phyloP scores from a whole-genome alignment of 2,888 invertebrate species.

The Andrena bicolor region DNA sequence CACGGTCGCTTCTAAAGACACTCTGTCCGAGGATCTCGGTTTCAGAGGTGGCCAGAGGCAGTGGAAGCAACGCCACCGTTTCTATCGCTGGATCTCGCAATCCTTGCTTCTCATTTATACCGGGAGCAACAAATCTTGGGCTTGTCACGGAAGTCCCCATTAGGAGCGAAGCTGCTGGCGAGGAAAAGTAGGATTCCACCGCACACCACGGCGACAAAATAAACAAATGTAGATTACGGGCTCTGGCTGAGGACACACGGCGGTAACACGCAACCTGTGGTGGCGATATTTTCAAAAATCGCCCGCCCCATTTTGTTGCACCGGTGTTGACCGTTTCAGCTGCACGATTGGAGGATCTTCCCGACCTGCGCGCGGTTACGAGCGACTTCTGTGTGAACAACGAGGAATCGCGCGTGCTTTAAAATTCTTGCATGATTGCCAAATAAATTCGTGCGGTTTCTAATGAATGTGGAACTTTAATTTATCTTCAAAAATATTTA shows the following conservation, averaged over 20 bases:
- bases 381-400: too few relatives aligned
- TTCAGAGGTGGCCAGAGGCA: slow-evolving; percentile 33
- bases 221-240: slow-evolving; percentile 28
- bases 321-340: not conserved
- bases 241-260: slow-evolving; percentile 17
- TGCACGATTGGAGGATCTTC: too few relatives aligned
- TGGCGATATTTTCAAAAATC: slow-evolving; percentile 9
- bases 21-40: slow-evolving; percentile 48
- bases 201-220: slow-evolving; percentile 20
- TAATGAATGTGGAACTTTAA: too few relatives aligned
- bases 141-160: slow-evolving; percentile 67
- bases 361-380: too few relatives aligned
- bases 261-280: slow-evolving; percentile 3
- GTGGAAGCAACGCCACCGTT: slow-evolving; percentile 50
- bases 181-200: slow-evolving; percentile 41
- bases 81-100: slow-evolving; percentile 65
- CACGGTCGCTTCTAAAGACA: slow-evolving; percentile 43
- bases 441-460: too few relatives aligned
- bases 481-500: too few relatives aligned
- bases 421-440: too few relatives aligned
- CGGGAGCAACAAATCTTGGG: slow-evolving; percentile 62
- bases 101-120: slow-evolving; percentile 66
- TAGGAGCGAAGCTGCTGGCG: slow-evolving; percentile 37
- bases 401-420: too few relatives aligned
- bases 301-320: not conserved